A percentile compares a stretch with the other conserved stretches of the same genome.
These are phyloP conservation scores for Caenorhabditis sulstoni DNA, from an alignment of 2,888 invertebrate genomes.

Conservation along the genomic window DNA sequence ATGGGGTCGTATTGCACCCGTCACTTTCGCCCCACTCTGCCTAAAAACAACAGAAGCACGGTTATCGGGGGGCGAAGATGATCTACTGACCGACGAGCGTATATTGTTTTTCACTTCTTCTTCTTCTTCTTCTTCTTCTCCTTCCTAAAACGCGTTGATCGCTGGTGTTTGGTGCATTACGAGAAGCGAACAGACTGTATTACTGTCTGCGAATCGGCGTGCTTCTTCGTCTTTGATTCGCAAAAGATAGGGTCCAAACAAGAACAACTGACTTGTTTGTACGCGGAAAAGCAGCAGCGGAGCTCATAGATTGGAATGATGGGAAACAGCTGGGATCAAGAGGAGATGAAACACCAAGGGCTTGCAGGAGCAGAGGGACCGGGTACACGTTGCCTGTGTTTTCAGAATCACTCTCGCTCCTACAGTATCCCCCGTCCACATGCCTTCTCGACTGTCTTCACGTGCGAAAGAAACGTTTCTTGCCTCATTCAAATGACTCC, in stretches of 20 bases:
- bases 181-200: background rate
- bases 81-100: slow-evolving; percentile 13
- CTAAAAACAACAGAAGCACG: slow-evolving; percentile 11
- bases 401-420: slow-evolving; percentile 15
- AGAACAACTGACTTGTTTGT: slow-evolving; percentile 48
- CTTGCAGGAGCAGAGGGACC: background rate
- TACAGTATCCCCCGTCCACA: slow-evolving; percentile 13
- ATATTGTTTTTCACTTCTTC: slow-evolving; percentile 30
- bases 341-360: slow-evolving; percentile 24
- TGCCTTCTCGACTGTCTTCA: slow-evolving; percentile 12
- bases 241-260: slow-evolving; percentile 5
- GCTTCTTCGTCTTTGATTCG: too few species aligned
- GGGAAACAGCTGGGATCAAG: slow-evolving; percentile 25
- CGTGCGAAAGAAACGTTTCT: background rate
- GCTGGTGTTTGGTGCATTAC: slow-evolving; percentile 49
- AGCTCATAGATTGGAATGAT: slow-evolving; percentile 49
- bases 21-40: background rate
- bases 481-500: slow-evolving; percentile 6
- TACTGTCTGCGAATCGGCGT: background rate
- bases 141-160: slow-evolving; percentile 16
- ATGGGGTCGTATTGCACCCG: slow-evolving; percentile 41
- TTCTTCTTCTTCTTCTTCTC: too few species aligned
- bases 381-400: too few species aligned
- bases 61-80: background rate
- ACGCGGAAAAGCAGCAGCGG: slow-evolving; percentile 5